A percentile compares a stretch with the other conserved stretches of the same genome.
Evolutionary conservation across 2,113 vertebrate species (phyloP).

Genomic region (Hippocampus mohnikei): DNA sequence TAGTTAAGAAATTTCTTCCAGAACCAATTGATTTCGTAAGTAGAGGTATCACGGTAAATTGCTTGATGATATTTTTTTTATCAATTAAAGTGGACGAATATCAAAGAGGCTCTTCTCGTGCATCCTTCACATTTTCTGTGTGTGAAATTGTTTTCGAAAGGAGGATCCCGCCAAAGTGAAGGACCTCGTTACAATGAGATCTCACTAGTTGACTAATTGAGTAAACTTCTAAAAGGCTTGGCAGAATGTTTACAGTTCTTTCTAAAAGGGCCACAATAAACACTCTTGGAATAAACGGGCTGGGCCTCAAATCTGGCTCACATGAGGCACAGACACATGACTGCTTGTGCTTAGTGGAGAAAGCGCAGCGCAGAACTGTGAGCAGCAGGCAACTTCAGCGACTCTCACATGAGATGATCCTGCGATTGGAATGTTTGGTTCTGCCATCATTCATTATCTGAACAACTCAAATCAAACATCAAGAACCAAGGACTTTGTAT

Average conservation of each 20-base stretch:
- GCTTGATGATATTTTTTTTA: neutral
- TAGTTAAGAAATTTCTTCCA: too few species aligned
- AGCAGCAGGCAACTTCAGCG: slow-evolving; percentile 60
- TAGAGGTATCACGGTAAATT: too few species aligned
- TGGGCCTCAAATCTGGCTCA: slow-evolving; percentile 79
- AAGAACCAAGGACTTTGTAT: neutral
- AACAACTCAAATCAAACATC: neutral
- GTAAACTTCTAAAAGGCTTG: neutral
- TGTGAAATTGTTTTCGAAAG: neutral
- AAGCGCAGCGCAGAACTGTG: slow-evolving; percentile 40
- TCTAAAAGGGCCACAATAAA: slow-evolving; percentile 48
- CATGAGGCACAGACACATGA: slow-evolving; percentile 84
- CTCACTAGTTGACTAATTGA: neutral
- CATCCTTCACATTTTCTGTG: neutral
- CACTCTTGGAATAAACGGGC: slow-evolving; percentile 48
- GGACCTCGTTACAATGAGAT: neutral
- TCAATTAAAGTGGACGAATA: neutral
- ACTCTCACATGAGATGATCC: slow-evolving; percentile 62
- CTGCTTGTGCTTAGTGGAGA: slow-evolving; percentile 56
- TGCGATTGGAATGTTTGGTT: slow-evolving; percentile 35
- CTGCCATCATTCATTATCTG: slow-evolving; percentile 15
- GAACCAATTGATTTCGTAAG: too few species aligned
- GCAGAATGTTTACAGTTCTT: slow-evolving; percentile 19
- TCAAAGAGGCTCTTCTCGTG: neutral
- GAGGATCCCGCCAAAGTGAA: neutral